Conservation (phyloP, 2,113 vertebrate species). For the Vireo altiloquus region DNA sequence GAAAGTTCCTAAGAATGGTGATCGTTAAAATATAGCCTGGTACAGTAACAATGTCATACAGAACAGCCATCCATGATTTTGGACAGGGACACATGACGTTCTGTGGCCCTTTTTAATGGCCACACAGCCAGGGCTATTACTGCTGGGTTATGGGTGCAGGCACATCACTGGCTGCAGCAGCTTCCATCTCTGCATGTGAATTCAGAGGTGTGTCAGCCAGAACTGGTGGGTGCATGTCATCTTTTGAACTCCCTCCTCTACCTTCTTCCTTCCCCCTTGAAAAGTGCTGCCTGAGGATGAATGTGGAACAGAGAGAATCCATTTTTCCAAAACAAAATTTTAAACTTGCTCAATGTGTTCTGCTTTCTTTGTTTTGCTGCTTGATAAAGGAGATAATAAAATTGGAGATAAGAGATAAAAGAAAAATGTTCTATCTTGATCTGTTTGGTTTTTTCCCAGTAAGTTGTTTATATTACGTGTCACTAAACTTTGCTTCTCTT, state of each 20-base stretch:
- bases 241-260: neutral
- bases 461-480: neutral
- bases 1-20: neutral
- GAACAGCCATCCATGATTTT: neutral
- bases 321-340: neutral
- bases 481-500: neutral
- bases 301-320: neutral
- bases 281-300: neutral
- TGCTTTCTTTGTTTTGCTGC: neutral
- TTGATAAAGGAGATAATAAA: constrained; percentile 34
- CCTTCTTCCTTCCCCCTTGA: neutral
- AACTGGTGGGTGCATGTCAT: neutral
- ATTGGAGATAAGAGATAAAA: neutral
- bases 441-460: neutral
- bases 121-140: neutral
- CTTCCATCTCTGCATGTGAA: neutral
- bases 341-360: neutral
- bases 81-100: neutral
- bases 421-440: neutral
- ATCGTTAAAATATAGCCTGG: neutral
- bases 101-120: neutral
- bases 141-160: neutral
- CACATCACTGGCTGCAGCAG: neutral
- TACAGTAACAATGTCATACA: neutral
- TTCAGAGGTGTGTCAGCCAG: neutral